A percentile compares a stretch with the other conserved stretches of the same genome.
Evolutionary conservation across 2,113 vertebrate species (phyloP).

Genomic region (Pterocles gutturalis): DNA sequence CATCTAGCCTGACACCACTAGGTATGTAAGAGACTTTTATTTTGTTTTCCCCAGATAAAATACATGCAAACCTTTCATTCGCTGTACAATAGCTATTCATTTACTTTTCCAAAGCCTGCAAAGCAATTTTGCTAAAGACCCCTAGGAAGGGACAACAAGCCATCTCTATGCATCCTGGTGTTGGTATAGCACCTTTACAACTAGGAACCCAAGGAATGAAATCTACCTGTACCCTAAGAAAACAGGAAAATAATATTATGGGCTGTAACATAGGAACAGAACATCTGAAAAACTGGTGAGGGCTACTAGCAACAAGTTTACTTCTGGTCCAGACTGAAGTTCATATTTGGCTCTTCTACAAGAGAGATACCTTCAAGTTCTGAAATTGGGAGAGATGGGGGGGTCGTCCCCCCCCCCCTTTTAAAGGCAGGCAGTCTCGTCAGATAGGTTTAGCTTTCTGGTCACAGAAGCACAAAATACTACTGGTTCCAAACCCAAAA

Average conservation of each 20-base stretch:
- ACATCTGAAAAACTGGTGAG: neutral
- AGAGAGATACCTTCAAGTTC: neutral
- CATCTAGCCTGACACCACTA: neutral
- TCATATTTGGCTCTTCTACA: neutral
- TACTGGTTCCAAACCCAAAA: neutral
- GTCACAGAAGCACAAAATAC: neutral
- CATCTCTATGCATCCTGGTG: neutral
- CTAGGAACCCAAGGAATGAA: neutral
- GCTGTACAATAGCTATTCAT: neutral
- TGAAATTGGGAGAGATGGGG: neutral
- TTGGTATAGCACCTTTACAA: neutral
- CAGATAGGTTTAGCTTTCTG: neutral
- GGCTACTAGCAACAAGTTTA: neutral
- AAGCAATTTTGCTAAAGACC: neutral
- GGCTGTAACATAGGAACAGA: neutral
- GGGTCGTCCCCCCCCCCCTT: fast-evolving
- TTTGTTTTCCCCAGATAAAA: neutral
- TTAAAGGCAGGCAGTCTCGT: neutral
- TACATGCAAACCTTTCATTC: neutral
- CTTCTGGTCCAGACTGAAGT: neutral
- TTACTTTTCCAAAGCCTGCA: neutral
- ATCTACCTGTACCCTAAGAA: neutral
- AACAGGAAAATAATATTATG: neutral
- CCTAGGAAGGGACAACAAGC: neutral
- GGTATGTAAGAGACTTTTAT: neutral